A percentile compares a stretch with the other conserved stretches of the same genome.
Evolutionary conservation across 2,888 invertebrate species (phyloP).

Genomic region (Cyclophora punctaria): DNA sequence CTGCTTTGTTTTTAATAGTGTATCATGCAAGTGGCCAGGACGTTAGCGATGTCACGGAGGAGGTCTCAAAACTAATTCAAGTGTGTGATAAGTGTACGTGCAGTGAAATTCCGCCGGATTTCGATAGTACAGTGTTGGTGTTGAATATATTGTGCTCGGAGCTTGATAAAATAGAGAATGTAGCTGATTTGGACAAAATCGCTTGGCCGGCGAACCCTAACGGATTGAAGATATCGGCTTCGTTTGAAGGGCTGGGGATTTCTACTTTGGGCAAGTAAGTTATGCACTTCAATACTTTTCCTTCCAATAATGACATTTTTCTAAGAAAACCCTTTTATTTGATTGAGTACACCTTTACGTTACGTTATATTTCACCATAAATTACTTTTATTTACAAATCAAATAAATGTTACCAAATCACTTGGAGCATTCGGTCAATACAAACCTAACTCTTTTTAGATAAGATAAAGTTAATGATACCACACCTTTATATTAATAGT

Average conservation of each 20-base stretch:
- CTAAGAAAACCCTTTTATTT: no score
- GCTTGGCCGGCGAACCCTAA: slow-evolving; percentile 63
- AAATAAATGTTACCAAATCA: background rate
- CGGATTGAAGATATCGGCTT: slow-evolving; percentile 57
- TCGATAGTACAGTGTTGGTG: slow-evolving; percentile 55
- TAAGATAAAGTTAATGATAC: no score
- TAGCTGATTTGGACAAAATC: slow-evolving; percentile 60
- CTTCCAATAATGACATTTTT: no score
- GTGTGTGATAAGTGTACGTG: slow-evolving; percentile 63
- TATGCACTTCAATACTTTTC: background rate
- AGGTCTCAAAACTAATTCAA: slow-evolving; percentile 38
- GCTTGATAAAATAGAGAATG: slow-evolving; percentile 47
- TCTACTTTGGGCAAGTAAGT: slow-evolving; percentile 65
- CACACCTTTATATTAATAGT: no score
- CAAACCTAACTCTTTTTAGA: background rate
- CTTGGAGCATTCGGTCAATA: background rate
- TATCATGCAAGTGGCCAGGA: slow-evolving; percentile 38
- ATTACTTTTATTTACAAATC: background rate
- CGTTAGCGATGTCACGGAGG: slow-evolving; percentile 25
- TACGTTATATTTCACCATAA: no score
- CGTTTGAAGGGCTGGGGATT: slow-evolving; percentile 57
- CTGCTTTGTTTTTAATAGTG: slow-evolving; percentile 43
- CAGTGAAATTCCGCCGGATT: slow-evolving; percentile 60
- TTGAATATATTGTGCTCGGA: slow-evolving; percentile 64
- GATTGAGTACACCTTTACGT: no score